Percentiles rank a stretch among this genome's conserved stretches.
These are phyloP conservation scores for Choloepus didactylus DNA, from an alignment of 2,797 vertebrate genomes.

Conservation along the genomic window DNA sequence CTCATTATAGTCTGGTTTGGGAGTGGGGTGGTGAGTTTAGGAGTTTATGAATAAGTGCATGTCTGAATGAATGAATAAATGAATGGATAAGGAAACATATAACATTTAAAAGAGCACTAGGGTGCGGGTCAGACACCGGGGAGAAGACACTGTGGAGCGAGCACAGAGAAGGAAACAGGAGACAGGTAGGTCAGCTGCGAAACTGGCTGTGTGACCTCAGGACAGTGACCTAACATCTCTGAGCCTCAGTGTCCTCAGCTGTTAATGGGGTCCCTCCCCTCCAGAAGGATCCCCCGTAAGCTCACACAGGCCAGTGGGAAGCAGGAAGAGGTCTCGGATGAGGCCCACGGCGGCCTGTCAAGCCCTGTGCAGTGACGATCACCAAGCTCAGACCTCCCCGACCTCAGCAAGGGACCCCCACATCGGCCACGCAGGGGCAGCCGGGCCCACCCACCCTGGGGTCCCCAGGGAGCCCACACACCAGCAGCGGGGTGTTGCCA, in stretches of 20 bases:
- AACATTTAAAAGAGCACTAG: too few species aligned
- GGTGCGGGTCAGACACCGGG: neutral
- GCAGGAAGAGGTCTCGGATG: neutral
- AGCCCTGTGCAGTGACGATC: too few species aligned
- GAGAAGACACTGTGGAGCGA: fast-evolving
- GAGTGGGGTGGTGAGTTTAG: neutral
- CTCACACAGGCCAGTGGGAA: fast-evolving
- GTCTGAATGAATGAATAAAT: neutral
- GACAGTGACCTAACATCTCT: neutral
- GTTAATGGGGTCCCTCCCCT: neutral
- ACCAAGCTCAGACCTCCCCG: fast-evolving
- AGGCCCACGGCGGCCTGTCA: neutral
- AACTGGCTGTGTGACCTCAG: neutral
- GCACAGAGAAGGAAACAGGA: neutral
- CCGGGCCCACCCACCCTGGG: neutral
- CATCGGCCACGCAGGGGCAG: neutral
- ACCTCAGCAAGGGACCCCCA: neutral
- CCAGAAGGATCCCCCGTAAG: neutral
- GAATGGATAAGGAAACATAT: neutral
- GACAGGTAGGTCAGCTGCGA: neutral
- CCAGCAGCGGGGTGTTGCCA: conserved; percentile 82
- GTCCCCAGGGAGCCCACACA: conserved; percentile 84
- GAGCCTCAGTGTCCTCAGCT: neutral
- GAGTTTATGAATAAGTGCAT: too few species aligned
- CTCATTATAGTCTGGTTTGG: neutral